phyloP scores from a whole-genome alignment of 2,113 vertebrate genomes.

The Triplophysa tibetana region DNA sequence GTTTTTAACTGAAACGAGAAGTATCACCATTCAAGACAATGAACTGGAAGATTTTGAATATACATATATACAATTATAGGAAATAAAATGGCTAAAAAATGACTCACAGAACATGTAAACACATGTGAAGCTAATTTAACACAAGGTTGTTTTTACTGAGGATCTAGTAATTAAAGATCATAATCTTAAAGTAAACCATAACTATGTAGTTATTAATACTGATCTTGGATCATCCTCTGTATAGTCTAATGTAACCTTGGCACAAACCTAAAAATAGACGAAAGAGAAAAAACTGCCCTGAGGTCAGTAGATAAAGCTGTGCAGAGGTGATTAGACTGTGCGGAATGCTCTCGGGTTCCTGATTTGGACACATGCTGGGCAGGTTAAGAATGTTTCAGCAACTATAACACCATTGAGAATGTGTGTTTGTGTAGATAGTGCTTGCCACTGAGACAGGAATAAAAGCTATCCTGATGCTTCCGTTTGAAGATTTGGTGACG shows the following conservation, averaged over 20 bases:
- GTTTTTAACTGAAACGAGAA: background rate
- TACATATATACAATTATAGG: background rate
- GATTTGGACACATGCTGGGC: conserved; percentile 29
- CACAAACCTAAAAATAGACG: background rate
- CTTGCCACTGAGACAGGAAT: background rate
- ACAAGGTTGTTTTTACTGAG: background rate
- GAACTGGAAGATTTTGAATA: background rate
- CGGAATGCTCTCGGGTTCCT: conserved; percentile 40
- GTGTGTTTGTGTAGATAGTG: background rate
- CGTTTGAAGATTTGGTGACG: no score
- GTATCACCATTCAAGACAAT: background rate
- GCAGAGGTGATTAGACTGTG: background rate
- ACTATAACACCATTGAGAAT: conserved; percentile 25
- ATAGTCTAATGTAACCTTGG: background rate
- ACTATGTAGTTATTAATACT: background rate
- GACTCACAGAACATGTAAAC: background rate
- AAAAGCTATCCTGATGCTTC: no score
- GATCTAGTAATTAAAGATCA: background rate
- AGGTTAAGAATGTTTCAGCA: conserved; percentile 36
- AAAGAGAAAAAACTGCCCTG: background rate
- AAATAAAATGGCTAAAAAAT: background rate
- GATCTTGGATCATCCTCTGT: background rate
- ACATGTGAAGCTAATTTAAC: background rate
- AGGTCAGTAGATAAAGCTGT: conserved; percentile 5
- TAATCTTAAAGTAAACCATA: background rate